These are phyloP conservation scores for Carapus acus DNA, from an alignment of 2,797 vertebrate species.

Conservation along the genomic window DNA sequence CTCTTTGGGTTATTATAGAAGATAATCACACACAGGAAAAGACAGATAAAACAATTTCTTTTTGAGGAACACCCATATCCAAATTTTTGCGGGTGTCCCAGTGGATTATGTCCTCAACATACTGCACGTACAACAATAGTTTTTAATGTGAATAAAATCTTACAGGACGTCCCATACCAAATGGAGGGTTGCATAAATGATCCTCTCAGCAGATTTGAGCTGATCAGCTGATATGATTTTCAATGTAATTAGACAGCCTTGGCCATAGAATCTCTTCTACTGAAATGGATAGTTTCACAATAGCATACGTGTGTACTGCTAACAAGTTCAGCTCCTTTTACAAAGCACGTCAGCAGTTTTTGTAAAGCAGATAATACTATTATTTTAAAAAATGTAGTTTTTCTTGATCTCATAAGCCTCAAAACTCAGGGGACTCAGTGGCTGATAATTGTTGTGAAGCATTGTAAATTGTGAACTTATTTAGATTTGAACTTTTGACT, in stretches of 20 bases:
- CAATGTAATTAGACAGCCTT: conserved; percentile 1
- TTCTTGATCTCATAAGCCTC: conserved; percentile 11
- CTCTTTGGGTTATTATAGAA: conserved; percentile 40
- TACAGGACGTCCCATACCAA: conserved; percentile 24
- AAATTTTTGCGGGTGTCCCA: conserved; percentile 37
- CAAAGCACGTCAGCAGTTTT: neutral
- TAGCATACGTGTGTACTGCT: conserved; percentile 11
- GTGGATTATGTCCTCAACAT: conserved; percentile 34
- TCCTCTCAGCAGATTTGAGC: conserved; percentile 14
- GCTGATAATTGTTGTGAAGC: conserved; percentile 17
- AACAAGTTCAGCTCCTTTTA: neutral
- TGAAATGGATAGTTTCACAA: conserved; percentile 28
- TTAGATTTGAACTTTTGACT: conserved; percentile 23
- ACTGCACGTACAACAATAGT: conserved; percentile 41
- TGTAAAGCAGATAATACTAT: neutral
- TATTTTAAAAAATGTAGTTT: conserved; percentile 9
- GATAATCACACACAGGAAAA: conserved; percentile 58
- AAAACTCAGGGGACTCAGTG: conserved; percentile 2
- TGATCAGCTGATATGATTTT: neutral
- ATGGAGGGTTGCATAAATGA: conserved; percentile 14
- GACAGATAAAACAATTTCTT: conserved; percentile 54
- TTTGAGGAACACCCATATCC: conserved; percentile 54
- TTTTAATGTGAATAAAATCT: conserved; percentile 36
- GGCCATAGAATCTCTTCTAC: too few species aligned
- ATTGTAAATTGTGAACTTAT: conserved; percentile 18